Percentiles rank a stretch among this genome's conserved stretches.
phyloP scores from a whole-genome alignment of 2,888 invertebrate genomes.

The Hedya salicella region DNA sequence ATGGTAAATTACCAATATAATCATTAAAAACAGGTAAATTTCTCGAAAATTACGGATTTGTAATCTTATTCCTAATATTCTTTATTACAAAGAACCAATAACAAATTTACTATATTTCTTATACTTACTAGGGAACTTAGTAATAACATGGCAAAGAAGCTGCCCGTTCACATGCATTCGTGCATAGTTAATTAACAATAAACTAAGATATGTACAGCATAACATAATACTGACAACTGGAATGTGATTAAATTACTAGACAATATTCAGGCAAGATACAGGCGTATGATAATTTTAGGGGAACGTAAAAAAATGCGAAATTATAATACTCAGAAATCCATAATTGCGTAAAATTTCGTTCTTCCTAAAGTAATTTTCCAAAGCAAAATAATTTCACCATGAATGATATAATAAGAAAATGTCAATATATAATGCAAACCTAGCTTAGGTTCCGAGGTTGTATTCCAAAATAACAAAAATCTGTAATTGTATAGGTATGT shows the following conservation, averaged over 20 bases:
- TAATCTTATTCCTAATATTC: slow-evolving; percentile 3
- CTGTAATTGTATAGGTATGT: no score
- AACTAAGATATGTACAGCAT: background rate
- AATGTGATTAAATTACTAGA: slow-evolving; percentile 18
- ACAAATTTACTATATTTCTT: slow-evolving; percentile 21
- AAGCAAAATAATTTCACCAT: no score
- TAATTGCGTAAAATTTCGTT: no score
- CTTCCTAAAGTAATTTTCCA: no score
- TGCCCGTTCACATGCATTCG: slow-evolving; percentile 9
- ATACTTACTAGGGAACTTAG: slow-evolving; percentile 9
- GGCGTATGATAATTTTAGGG: background rate
- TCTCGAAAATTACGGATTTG: slow-evolving; percentile 6
- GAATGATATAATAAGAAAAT: no score
- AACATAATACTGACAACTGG: background rate
- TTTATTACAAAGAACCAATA: slow-evolving; percentile 8
- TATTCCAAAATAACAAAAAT: no score
- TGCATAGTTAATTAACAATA: background rate
- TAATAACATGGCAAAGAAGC: slow-evolving; percentile 21
- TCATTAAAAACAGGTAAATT: background rate
- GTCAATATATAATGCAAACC: no score
- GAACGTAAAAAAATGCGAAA: background rate
- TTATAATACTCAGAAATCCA: no score
- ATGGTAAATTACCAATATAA: background rate
- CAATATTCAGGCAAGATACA: background rate
- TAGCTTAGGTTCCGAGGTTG: no score